These are phyloP conservation scores for Odontocerum albicorne DNA, from an alignment of 2,888 invertebrate species.

Conservation along the genomic window DNA sequence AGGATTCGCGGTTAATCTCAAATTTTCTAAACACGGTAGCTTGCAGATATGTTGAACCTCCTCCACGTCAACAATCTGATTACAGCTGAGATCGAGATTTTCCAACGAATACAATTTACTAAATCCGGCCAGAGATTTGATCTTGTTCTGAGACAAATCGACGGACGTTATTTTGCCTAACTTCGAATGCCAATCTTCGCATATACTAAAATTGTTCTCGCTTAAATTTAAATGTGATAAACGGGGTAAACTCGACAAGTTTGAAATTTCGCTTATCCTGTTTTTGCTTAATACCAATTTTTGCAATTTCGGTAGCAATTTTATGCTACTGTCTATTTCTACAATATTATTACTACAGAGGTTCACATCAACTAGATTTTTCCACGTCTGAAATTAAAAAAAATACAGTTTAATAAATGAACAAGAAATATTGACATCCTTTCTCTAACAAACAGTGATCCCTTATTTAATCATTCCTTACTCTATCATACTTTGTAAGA, in stretches of 20 bases:
- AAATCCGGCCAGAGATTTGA: slow-evolving; percentile 71
- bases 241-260: slow-evolving; percentile 77
- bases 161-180: slow-evolving; percentile 87
- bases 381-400: slow-evolving; percentile 63
- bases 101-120: slow-evolving; percentile 85
- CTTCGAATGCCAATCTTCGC: slow-evolving; percentile 79
- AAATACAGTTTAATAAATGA: too few relatives aligned
- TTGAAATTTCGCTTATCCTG: slow-evolving; percentile 70
- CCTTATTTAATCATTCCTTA: too few relatives aligned
- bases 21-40: slow-evolving; percentile 83
- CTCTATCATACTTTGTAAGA: too few relatives aligned
- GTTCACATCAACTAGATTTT: slow-evolving; percentile 68
- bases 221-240: slow-evolving; percentile 77
- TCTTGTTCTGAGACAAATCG: slow-evolving; percentile 82
- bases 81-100: slow-evolving; percentile 83
- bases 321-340: slow-evolving; percentile 79
- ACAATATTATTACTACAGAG: slow-evolving; percentile 78
- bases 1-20: slow-evolving; percentile 88
- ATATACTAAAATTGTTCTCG: slow-evolving; percentile 72
- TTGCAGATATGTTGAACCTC: slow-evolving; percentile 79
- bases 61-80: slow-evolving; percentile 76
- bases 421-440: too few relatives aligned
- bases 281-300: slow-evolving; percentile 77
- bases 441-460: too few relatives aligned
- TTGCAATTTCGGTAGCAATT: slow-evolving; percentile 71